phyloP scores from a whole-genome alignment of 2,113 vertebrate genomes.

The Sinocyclocheilus anophthalmus region DNA sequence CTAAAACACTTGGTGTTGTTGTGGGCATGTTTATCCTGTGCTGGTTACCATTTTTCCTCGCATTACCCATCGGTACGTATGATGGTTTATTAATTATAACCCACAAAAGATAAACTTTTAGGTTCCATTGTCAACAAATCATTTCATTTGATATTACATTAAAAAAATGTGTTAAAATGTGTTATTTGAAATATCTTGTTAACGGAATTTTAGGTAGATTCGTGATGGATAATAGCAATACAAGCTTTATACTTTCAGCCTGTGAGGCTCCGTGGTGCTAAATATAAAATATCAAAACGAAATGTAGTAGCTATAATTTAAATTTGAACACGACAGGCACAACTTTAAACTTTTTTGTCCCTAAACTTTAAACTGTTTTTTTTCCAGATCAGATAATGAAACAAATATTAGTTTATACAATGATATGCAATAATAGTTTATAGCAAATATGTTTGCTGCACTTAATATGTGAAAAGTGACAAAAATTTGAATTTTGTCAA shows the following conservation, averaged over 20 bases:
- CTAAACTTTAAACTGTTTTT: too few species aligned
- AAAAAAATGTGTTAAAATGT: background rate
- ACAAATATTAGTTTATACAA: too few species aligned
- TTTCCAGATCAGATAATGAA: background rate
- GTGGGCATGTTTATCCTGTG: conserved; percentile 68
- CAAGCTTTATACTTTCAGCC: background rate
- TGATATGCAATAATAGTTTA: background rate
- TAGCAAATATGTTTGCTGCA: background rate
- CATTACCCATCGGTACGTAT: conserved; percentile 63
- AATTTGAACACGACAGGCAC: background rate
- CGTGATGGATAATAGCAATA: background rate
- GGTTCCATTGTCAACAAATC: background rate
- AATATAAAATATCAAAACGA: background rate
- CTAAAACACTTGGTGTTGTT: conserved; percentile 68
- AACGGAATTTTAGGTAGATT: background rate
- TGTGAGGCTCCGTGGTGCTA: background rate
- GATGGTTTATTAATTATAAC: background rate
- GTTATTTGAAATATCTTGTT: background rate
- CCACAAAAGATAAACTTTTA: background rate
- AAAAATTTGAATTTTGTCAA: background rate
- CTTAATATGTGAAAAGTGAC: too few species aligned
- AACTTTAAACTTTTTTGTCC: too few species aligned
- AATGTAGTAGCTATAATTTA: background rate
- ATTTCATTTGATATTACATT: background rate
- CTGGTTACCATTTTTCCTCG: conserved; percentile 68